A percentile compares a stretch with the other conserved stretches of the same genome.
These are phyloP conservation scores for Halcyon leucocephala DNA, from an alignment of 2,797 vertebrate species.

Conservation along the genomic window DNA sequence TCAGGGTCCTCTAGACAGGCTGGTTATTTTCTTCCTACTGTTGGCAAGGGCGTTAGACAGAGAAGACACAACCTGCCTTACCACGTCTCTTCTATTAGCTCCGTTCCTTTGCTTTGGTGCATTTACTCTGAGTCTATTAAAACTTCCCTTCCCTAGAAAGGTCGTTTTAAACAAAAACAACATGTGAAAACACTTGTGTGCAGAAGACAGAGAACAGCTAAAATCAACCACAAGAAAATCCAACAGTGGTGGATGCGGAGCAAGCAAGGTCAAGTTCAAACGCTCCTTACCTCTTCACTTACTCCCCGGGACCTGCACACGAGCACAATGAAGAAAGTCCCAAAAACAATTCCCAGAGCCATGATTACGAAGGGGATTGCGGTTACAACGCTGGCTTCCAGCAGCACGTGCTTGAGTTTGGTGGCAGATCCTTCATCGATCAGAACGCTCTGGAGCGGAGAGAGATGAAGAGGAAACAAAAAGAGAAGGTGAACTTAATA, in stretches of 20 bases:
- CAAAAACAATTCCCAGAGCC: constrained; percentile 86
- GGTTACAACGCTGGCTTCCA: constrained; percentile 79
- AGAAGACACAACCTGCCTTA: constrained; percentile 37
- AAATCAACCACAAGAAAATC: not conserved
- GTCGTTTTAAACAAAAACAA: constrained; percentile 53
- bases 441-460: constrained; percentile 84
- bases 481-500: not conserved
- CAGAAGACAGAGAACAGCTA: not conserved
- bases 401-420: constrained; percentile 78
- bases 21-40: constrained; percentile 3
- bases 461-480: not conserved
- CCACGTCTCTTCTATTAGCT: constrained; percentile 22
- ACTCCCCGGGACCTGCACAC: constrained; percentile 82
- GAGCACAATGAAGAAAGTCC: constrained; percentile 84
- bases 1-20: constrained; percentile 51
- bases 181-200: not conserved
- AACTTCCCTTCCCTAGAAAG: constrained; percentile 65
- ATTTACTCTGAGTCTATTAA: constrained; percentile 72
- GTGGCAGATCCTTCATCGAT: constrained; percentile 86
- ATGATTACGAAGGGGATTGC: constrained; percentile 93
- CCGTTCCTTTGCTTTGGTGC: constrained; percentile 36
- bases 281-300: constrained; percentile 82
- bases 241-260: not conserved
- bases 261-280: not conserved
- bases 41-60: not conserved